These are phyloP conservation scores for Neosilurus mollespiculum DNA, from an alignment of 2,797 vertebrate genomes.

Conservation along the genomic window DNA sequence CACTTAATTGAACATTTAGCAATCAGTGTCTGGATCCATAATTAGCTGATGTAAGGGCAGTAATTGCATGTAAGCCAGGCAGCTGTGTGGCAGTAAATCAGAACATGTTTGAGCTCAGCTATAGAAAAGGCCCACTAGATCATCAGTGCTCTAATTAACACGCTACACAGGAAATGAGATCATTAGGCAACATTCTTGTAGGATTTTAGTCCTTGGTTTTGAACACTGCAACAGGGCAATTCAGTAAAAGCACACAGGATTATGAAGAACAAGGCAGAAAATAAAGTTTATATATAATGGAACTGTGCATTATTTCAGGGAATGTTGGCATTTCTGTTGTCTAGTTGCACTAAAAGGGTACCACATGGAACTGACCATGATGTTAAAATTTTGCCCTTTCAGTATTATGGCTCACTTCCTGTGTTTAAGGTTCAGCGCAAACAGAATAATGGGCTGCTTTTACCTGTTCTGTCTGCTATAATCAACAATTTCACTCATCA, in stretches of 20 bases:
- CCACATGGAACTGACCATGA: not conserved
- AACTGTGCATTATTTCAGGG: not conserved
- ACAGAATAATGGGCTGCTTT: slow-evolving; percentile 40
- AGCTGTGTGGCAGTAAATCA: slow-evolving; percentile 64
- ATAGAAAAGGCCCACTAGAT: slow-evolving; percentile 57
- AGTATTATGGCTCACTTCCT: slow-evolving; percentile 24
- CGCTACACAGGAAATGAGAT: slow-evolving; percentile 69
- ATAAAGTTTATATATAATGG: slow-evolving; percentile 8
- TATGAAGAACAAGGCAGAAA: slow-evolving; percentile 50
- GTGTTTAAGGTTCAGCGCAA: slow-evolving; percentile 26
- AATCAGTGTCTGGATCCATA: slow-evolving; percentile 67
- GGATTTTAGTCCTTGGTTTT: slow-evolving; percentile 38
- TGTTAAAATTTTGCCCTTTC: slow-evolving; percentile 31
- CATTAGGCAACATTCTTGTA: slow-evolving; percentile 47
- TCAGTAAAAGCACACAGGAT: slow-evolving; percentile 55
- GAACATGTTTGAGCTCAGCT: slow-evolving; percentile 54
- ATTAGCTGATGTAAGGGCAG: slow-evolving; percentile 70
- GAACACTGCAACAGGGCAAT: slow-evolving; percentile 58
- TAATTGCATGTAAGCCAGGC: slow-evolving; percentile 67
- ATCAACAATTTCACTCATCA: slow-evolving; percentile 36
- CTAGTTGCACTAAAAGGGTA: not conserved
- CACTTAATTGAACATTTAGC: slow-evolving; percentile 75
- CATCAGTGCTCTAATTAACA: slow-evolving; percentile 69
- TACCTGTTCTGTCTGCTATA: slow-evolving; percentile 26
- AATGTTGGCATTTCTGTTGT: not conserved